A percentile compares a stretch with the other conserved stretches of the same genome.
These are phyloP conservation scores for Urocynchramus pylzowi DNA, from an alignment of 2,113 vertebrate species.

Conservation along the genomic window DNA sequence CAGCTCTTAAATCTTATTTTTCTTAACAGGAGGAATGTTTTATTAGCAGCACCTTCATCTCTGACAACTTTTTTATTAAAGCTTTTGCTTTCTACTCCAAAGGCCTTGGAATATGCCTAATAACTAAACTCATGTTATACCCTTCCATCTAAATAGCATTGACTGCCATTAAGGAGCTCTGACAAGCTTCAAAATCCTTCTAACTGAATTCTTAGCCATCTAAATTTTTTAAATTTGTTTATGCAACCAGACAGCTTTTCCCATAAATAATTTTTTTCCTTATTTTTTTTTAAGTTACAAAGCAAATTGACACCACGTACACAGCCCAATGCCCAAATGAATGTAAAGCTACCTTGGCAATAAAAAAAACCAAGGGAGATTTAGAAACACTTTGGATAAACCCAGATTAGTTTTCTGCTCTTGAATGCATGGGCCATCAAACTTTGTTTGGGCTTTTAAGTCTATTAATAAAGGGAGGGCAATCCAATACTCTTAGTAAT, in stretches of 20 bases:
- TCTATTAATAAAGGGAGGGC: neutral
- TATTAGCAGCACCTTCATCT: slow-evolving; percentile 11
- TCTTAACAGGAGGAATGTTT: neutral
- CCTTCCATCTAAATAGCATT: slow-evolving; percentile 24
- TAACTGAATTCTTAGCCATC: neutral
- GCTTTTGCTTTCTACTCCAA: neutral
- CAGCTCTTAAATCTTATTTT: slow-evolving; percentile 11
- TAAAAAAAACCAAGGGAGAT: neutral
- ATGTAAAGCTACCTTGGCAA: neutral
- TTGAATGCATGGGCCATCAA: neutral
- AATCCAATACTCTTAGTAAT: neutral
- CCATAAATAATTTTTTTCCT: neutral
- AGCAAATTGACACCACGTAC: neutral
- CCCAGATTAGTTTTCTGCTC: neutral
- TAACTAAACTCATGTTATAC: neutral
- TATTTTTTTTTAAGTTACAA: neutral
- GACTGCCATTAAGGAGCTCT: neutral
- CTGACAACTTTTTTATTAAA: slow-evolving; percentile 12
- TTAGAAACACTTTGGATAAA: neutral
- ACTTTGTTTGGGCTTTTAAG: neutral
- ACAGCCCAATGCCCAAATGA: neutral
- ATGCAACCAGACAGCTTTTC: neutral
- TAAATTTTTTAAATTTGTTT: neutral
- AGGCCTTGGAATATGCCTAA: neutral
- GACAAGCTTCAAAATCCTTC: neutral